phyloP scores from a whole-genome alignment of 2,797 vertebrate species.

The Coranthus polyacanthus region DNA sequence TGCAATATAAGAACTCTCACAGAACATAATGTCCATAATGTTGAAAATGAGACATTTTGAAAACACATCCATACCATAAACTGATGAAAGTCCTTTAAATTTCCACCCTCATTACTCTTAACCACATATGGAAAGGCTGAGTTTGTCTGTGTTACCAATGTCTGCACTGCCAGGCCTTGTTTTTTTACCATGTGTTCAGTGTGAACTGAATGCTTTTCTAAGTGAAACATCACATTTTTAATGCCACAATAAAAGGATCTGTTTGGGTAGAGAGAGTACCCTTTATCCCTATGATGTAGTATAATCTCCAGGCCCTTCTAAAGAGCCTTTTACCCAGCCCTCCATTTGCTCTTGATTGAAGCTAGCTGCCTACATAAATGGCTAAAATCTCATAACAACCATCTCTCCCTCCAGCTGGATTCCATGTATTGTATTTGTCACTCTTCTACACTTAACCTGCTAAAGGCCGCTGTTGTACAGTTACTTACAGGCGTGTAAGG shows the following conservation, averaged over 20 bases:
- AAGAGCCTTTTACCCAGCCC: slow-evolving; percentile 49
- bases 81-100: slow-evolving; percentile 5
- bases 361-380: slow-evolving; percentile 46
- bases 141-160: slow-evolving; percentile 21
- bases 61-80: background rate
- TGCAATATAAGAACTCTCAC: background rate
- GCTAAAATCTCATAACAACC: slow-evolving; percentile 52
- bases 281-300: slow-evolving; percentile 33
- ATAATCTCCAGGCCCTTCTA: slow-evolving; percentile 41
- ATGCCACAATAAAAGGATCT: slow-evolving; percentile 54
- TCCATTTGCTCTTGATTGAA: slow-evolving; percentile 57
- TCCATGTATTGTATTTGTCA: slow-evolving; percentile 41
- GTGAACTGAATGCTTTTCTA: slow-evolving; percentile 51
- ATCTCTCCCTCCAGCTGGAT: slow-evolving; percentile 47
- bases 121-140: background rate
- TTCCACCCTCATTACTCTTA: background rate
- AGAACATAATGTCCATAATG: too few relatives aligned
- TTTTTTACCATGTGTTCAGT: slow-evolving; percentile 29
- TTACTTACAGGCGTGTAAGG: slow-evolving; percentile 24
- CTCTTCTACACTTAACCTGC: slow-evolving; percentile 8
- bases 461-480: background rate
- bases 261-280: slow-evolving; percentile 16
- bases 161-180: slow-evolving; percentile 16
- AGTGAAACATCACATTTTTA: slow-evolving; percentile 49
- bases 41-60: too few relatives aligned